These are phyloP conservation scores for Nemotelus pantherinus DNA, from an alignment of 2,888 invertebrate genomes.

Conservation along the genomic window DNA sequence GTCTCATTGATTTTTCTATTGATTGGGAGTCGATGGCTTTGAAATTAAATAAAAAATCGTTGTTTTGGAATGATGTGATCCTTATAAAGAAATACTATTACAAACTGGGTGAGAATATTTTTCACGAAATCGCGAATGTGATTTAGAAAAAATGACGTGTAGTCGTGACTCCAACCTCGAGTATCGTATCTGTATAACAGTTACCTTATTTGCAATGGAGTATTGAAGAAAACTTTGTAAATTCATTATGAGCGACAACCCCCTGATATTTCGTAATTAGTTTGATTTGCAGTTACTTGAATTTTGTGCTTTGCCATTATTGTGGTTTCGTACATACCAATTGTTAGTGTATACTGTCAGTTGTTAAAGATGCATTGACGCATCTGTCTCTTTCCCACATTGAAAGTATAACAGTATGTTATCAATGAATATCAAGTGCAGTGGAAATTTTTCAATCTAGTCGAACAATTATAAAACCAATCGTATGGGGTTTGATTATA, in stretches of 20 bases:
- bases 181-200: slow-evolving; percentile 1
- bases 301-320: no score
- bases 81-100: neutral
- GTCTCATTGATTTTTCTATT: slow-evolving; percentile 10
- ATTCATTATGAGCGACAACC: neutral
- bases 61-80: neutral
- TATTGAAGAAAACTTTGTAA: slow-evolving; percentile 14
- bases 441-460: no score
- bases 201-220: neutral
- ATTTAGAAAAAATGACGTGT: slow-evolving; percentile 29
- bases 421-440: no score
- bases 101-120: neutral
- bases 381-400: no score
- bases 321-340: no score
- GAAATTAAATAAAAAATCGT: neutral
- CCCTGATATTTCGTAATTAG: no score
- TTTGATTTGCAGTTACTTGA: no score
- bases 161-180: slow-evolving; percentile 19
- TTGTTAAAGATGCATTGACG: no score
- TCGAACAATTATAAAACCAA: no score
- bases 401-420: no score
- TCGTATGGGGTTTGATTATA: no score
- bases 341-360: no score
- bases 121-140: neutral
- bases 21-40: neutral